Conservation (phyloP, 2,113 vertebrate species). For the Bothrops jararaca region DNA sequence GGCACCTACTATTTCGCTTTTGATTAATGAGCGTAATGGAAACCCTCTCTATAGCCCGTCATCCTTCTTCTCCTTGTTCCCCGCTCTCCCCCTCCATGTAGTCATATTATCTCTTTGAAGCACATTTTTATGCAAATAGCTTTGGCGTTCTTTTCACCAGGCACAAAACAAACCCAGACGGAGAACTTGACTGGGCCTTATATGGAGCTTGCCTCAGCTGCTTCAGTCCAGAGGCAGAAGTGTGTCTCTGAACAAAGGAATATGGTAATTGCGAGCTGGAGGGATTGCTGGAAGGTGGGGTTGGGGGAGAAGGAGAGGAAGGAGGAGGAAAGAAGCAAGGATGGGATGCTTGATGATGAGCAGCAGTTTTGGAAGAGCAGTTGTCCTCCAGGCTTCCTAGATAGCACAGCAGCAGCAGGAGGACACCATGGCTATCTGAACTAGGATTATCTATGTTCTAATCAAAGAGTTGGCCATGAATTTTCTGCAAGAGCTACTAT, state of each 20-base stretch:
- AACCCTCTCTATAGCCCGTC: not conserved
- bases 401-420: not conserved
- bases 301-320: not conserved
- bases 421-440: not conserved
- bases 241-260: constrained; percentile 60
- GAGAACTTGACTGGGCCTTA: constrained; percentile 50
- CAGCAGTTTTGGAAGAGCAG: constrained; percentile 24
- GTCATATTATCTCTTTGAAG: constrained; percentile 59
- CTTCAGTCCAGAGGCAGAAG: constrained; percentile 57
- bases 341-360: constrained; percentile 43
- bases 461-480: not conserved
- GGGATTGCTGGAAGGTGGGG: not conserved
- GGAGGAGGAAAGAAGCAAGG: constrained; percentile 30
- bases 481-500: no score
- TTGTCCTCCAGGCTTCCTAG: not conserved
- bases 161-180: constrained; percentile 49
- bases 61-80: not conserved
- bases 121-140: constrained; percentile 66
- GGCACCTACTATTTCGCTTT: constrained; percentile 47
- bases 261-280: constrained; percentile 38
- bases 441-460: not conserved
- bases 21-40: constrained; percentile 7
- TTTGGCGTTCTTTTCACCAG: constrained; percentile 58
- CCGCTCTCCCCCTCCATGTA: constrained; percentile 23
- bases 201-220: constrained; percentile 65